These are phyloP conservation scores for Alentia gelatinosa DNA, from an alignment of 2,888 invertebrate species.

Conservation along the genomic window DNA sequence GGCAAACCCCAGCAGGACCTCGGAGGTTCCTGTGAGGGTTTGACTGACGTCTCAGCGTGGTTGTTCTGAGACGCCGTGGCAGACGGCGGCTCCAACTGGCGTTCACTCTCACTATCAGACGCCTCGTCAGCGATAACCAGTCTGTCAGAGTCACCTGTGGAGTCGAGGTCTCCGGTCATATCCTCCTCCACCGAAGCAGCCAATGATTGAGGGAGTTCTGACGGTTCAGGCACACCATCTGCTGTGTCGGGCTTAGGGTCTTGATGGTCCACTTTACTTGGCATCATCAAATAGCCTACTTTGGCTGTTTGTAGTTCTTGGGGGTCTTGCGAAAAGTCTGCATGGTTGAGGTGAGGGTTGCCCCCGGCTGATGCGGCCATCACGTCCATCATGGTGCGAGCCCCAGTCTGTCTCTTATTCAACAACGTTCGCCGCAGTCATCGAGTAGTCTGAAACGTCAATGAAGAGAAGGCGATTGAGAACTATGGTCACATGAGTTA, in stretches of 20 bases:
- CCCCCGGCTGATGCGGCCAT: not conserved
- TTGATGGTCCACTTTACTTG: not conserved
- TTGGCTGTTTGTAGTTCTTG: not conserved
- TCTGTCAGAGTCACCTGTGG: slow-evolving; percentile 31
- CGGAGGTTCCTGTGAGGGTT: not conserved
- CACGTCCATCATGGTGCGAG: not conserved
- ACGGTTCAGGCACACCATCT: not conserved
- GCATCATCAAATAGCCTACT: not conserved
- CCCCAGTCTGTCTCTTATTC: not conserved
- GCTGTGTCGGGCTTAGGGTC: not conserved
- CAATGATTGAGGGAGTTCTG: not conserved
- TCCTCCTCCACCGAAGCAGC: not conserved
- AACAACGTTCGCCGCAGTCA: not conserved
- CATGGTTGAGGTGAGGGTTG: not conserved
- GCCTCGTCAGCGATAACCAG: slow-evolving; percentile 47
- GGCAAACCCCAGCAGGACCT: too few relatives aligned
- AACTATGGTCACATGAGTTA: not conserved
- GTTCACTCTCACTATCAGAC: not conserved
- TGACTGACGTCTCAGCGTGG: not conserved
- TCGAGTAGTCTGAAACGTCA: not conserved
- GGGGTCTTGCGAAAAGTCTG: not conserved
- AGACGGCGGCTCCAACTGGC: too few relatives aligned
- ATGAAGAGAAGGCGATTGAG: not conserved
- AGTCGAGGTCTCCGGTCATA: not conserved
- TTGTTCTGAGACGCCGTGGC: not conserved